phyloP scores from a whole-genome alignment of 2,113 vertebrate species.

The Grallaria varia region DNA sequence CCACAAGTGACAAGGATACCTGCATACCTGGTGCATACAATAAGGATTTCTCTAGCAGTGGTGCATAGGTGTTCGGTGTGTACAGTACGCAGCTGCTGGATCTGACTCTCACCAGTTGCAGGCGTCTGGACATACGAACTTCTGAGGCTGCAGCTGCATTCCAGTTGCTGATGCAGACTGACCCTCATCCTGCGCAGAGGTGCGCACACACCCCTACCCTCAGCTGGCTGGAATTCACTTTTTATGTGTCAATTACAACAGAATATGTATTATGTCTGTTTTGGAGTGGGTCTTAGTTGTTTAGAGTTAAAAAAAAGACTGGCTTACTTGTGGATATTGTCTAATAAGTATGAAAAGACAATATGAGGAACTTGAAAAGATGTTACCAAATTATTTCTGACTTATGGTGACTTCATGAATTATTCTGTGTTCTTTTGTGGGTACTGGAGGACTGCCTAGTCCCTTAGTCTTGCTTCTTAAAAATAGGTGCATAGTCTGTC shows the following conservation, averaged over 20 bases:
- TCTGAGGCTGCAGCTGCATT: rapidly evolving
- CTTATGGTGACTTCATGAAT: neutral
- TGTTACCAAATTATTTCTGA: neutral
- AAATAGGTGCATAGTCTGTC: neutral
- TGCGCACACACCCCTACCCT: rapidly evolving
- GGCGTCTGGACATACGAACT: rapidly evolving
- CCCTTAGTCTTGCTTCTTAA: neutral
- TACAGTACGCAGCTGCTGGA: neutral
- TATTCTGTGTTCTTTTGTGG: neutral
- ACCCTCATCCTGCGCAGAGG: neutral
- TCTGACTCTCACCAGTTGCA: neutral
- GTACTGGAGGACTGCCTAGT: neutral
- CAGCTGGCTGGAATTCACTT: neutral
- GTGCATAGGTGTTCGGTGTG: neutral
- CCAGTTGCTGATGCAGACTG: neutral
- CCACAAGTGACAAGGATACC: rapidly evolving
- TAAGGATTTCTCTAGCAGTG: neutral
- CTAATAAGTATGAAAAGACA: neutral
- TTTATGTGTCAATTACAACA: neutral
- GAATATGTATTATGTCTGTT: neutral
- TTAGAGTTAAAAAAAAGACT: neutral
- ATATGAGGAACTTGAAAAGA: neutral
- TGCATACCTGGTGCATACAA: neutral
- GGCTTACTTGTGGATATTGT: neutral
- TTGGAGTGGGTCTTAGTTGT: neutral